phyloP scores from a whole-genome alignment of 1,140 invertebrate genomes.

The Helicoverpa zea region DNA sequence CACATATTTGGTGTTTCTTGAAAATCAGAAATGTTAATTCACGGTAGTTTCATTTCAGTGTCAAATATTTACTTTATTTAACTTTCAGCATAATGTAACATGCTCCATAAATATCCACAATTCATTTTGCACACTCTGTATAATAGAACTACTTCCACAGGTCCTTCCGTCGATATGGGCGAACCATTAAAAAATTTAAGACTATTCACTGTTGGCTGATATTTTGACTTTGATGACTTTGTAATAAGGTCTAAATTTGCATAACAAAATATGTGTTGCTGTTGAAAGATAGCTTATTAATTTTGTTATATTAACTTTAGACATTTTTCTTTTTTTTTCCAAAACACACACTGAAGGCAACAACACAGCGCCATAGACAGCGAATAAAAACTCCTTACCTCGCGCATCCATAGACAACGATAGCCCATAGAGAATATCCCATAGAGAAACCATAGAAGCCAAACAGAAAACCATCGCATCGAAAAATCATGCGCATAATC shows the following conservation, averaged over 20 bases:
- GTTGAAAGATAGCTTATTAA: background rate
- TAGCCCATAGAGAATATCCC: background rate
- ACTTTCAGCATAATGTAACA: too few species aligned
- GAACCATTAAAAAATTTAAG: background rate
- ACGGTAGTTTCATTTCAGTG: too few species aligned
- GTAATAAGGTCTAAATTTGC: constrained; percentile 26
- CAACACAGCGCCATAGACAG: constrained; percentile 35
- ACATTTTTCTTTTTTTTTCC: constrained; percentile 1
- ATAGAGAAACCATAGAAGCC: constrained; percentile 48
- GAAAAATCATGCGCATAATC: constrained; percentile 50
- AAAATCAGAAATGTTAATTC: too few species aligned
- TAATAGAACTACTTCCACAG: too few species aligned
- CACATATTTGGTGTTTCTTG: too few species aligned
- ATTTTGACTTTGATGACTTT: background rate
- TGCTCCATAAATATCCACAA: too few species aligned
- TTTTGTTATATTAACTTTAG: background rate
- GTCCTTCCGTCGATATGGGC: background rate
- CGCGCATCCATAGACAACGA: constrained; percentile 18
- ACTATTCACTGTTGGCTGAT: constrained; percentile 18
- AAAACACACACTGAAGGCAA: constrained; percentile 40
- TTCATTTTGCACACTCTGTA: too few species aligned
- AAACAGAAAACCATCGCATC: constrained; percentile 50
- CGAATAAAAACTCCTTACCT: constrained; percentile 38
- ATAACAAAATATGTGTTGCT: background rate
- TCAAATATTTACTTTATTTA: too few species aligned